Evolutionary conservation across 2,113 vertebrate genomes (phyloP), one percentile per base, ranked within the genome.

Genomic region (Hemicordylus capensis): DNA sequence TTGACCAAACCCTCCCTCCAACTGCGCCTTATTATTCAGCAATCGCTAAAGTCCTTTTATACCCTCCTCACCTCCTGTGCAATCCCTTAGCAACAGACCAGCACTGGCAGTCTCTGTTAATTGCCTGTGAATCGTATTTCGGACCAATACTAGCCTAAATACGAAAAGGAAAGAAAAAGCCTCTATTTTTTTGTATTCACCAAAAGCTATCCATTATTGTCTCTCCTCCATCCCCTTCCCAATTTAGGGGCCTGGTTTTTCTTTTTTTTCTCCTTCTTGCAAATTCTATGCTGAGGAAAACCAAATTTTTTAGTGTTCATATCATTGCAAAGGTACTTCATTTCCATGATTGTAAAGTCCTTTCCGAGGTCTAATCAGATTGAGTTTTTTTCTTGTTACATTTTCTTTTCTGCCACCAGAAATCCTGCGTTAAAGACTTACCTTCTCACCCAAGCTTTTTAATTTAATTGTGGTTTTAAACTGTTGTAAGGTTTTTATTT

Each of bases 1-100:
- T 14, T 86, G 37, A 58, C 44, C 85, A 31, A 26, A 20, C 11
- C 44, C 20, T 34, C 48, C 63, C 20, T 39, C 2, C 4, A 46
- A 28, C 74, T 77, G 26, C 61, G 26, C 66, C 39, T 59, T 19
- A 76, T 82, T 76, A 66, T 83, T 93, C 81, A 79, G 61, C 61
- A 81, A 84, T 87, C 70, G 84, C 84, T 85, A 90, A 92, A 86
- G 84, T 86, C 90, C 86, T 89, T 92, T 94, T 92, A 87, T 93
- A 66, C 39, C 26, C n/a, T 44, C 84, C 87, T 86, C 64, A 85
- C 89, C 83, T 86, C 6, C 0, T 77, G 54, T 88, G 84, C 91
- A 91, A 93, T 93, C 85, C 91, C 94, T 89, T 95, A 94, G 94
- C 94, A 94, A 94, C 94, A 93, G 89, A 91, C 91, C 24, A 54